Evolutionary conservation across 2,113 vertebrate genomes (phyloP), one percentile per base, ranked within the genome.

Genomic region (Chlamydotis undulata): DNA sequence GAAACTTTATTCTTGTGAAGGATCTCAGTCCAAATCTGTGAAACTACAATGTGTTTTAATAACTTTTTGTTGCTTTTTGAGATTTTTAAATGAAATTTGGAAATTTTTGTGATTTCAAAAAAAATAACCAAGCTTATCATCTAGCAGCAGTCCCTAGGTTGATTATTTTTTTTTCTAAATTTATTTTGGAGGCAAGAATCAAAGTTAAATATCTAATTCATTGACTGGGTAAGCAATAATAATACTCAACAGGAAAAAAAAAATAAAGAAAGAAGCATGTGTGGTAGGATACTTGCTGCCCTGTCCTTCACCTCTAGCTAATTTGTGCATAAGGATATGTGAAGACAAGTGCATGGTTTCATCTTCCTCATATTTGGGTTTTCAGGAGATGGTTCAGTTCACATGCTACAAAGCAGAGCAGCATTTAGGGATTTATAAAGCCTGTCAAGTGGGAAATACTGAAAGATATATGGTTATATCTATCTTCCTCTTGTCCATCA

Each of bases 261-360:
- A 52, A 52, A 11, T 12, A 50, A 31, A 49, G 0, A 68, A 77
- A 19, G 8, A 3, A 49, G 47, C 1, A 0, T 17, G 1, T 1
- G 1, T 7, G 3, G 8, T 23, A 55, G 25, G 10, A 60, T 6
- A n/a, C 9, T 63, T 75, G 14, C 12, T 75, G 19, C 19, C 24
- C 29, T 83, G 4, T 37, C 77, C 16, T 81, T 87, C 4, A n/a
- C 31, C 10, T 87, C 33, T 59, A 33, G 14, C 2, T 77, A 28
- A 24, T 17, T 61, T 63, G 13, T 49, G 2, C 19, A 17, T 60
- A 39, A 23, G n/a, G 28, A 12, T 75, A 25, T 21, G 35, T 55
- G 37, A 16, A 74, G 13, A 57, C 7, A 63, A 39, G 8, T 84
- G 24, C 12, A 49, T 80, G 19, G 5, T 33, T 82, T 82, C 5